Conservation (phyloP, 2,113 vertebrate species). For the Bothrops jararaca region DNA sequence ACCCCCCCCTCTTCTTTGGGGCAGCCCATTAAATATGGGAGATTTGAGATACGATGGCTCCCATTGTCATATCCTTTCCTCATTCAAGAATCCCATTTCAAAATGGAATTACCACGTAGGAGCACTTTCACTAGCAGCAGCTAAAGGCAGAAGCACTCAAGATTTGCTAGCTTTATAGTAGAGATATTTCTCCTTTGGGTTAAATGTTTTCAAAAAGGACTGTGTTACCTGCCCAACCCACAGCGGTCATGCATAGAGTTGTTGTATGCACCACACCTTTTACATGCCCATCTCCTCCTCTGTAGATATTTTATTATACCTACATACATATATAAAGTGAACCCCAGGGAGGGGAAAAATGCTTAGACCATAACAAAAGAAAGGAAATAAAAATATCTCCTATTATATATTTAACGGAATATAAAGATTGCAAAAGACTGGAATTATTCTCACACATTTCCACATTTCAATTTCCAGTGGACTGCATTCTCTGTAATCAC, state of each 20-base stretch:
- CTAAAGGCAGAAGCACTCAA: conserved; percentile 36
- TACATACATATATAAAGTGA: background rate
- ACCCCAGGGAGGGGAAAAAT: background rate
- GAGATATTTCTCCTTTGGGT: background rate
- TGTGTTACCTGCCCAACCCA: background rate
- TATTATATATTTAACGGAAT: conserved; percentile 37
- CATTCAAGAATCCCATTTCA: conserved; percentile 55
- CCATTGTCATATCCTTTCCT: conserved; percentile 42
- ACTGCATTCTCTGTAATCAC: conserved; percentile 68
- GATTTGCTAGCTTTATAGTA: background rate
- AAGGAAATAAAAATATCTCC: background rate
- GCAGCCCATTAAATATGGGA: background rate
- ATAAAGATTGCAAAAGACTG: conserved; percentile 15
- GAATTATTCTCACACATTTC: conserved; percentile 64
- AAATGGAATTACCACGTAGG: conserved; percentile 46
- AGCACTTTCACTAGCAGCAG: conserved; percentile 53
- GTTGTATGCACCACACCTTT: background rate
- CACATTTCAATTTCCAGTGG: conserved; percentile 76
- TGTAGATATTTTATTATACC: background rate
- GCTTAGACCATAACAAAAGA: background rate
- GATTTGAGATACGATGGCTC: background rate
- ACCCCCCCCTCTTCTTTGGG: background rate
- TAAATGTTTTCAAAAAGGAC: background rate
- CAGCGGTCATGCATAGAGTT: background rate
- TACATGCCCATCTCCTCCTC: background rate